These are phyloP conservation scores for Baronia brevicornis DNA, from an alignment of 2,888 invertebrate species.

Conservation along the genomic window DNA sequence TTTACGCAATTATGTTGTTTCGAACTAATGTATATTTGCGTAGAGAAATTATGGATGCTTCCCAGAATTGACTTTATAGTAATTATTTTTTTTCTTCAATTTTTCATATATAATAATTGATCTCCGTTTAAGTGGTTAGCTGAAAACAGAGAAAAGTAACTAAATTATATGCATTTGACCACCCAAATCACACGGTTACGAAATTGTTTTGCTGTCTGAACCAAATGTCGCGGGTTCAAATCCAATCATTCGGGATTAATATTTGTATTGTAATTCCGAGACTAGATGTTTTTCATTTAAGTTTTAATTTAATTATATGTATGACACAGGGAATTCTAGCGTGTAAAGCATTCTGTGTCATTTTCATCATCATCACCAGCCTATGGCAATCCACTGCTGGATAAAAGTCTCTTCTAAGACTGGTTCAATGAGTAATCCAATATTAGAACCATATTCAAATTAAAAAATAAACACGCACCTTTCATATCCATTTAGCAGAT, in stretches of 20 bases:
- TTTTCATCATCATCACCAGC: no score
- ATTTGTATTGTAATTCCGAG: no score
- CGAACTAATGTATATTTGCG: background rate
- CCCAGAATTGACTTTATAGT: conserved; percentile 11
- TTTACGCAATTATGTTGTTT: conserved; percentile 21
- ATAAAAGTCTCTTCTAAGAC: no score
- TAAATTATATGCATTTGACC: background rate
- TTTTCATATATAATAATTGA: no score
- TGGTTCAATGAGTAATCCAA: background rate
- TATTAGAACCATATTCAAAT: background rate
- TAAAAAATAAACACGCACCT: conserved; percentile 9
- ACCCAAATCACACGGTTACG: background rate
- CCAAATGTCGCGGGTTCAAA: no score
- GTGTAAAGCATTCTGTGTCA: no score
- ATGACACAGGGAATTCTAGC: no score
- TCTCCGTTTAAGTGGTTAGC: background rate
- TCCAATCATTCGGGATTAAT: no score
- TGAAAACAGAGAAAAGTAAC: conserved; percentile 1
- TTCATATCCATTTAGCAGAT: conserved; percentile 11
- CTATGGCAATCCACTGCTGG: no score
- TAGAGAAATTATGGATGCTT: conserved; percentile 9
- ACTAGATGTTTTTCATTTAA: no score
- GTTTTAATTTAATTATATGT: no score
- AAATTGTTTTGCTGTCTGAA: no score
- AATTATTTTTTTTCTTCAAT: conserved; percentile 7